Conservation (phyloP, 1,140 invertebrate genomes). For the Atta texana region DNA sequence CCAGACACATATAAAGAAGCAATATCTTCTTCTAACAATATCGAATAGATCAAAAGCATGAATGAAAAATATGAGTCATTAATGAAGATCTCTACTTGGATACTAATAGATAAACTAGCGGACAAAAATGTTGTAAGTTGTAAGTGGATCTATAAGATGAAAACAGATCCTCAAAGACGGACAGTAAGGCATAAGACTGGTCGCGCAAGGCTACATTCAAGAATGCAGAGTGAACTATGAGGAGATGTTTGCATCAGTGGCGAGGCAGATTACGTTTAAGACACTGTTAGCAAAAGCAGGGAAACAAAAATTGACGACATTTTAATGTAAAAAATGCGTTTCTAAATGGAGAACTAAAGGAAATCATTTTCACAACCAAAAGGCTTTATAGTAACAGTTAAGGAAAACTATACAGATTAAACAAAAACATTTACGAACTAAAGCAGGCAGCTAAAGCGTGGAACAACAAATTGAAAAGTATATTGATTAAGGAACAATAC, state of each 20-base stretch:
- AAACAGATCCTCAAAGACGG: background rate
- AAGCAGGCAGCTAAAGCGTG: constrained; percentile 17
- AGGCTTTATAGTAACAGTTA: background rate
- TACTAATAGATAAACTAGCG: background rate
- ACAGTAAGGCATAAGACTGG: background rate
- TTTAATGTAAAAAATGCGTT: constrained; percentile 5
- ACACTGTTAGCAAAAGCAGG: background rate
- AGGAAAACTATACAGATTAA: background rate
- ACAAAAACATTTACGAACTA: background rate
- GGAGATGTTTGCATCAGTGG: background rate
- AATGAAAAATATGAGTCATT: background rate
- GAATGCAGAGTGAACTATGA: background rate
- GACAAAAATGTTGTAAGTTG: background rate
- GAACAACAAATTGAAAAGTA: background rate
- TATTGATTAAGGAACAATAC: background rate
- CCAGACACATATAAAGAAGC: background rate
- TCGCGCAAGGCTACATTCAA: background rate
- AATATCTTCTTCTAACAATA: background rate
- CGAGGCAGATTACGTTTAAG: background rate
- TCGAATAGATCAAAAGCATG: background rate
- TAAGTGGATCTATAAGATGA: background rate
- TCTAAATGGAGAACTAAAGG: background rate
- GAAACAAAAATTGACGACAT: background rate
- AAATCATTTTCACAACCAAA: background rate
- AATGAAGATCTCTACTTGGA: background rate